These are phyloP conservation scores for Oreochromis aureus DNA, from an alignment of 2,113 vertebrate genomes.

Conservation along the genomic window DNA sequence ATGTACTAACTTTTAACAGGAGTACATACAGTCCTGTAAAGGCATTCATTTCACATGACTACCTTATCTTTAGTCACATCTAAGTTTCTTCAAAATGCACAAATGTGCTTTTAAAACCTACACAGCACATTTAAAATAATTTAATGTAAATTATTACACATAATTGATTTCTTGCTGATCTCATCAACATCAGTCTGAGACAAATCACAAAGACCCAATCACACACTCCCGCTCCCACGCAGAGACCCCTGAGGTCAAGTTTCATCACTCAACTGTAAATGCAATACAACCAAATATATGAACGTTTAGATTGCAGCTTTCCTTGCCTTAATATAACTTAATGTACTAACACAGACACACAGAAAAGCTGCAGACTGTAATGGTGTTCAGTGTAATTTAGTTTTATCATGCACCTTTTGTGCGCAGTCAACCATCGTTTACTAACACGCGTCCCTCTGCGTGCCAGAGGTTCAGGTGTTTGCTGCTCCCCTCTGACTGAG, in stretches of 20 bases:
- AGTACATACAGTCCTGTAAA: not conserved
- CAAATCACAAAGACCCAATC: not conserved
- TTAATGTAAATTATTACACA: not conserved
- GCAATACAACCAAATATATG: not conserved
- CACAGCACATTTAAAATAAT: not conserved
- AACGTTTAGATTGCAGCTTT: not conserved
- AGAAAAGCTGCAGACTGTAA: not conserved
- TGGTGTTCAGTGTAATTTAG: not conserved
- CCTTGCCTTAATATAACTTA: not conserved
- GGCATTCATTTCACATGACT: not conserved
- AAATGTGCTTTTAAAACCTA: not conserved
- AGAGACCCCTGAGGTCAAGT: not conserved
- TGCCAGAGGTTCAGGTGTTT: constrained; percentile 37
- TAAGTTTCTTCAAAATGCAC: not conserved
- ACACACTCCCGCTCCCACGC: not conserved
- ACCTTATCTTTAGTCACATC: not conserved
- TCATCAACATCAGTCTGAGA: not conserved
- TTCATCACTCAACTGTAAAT: not conserved
- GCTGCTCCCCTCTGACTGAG: constrained; percentile 32
- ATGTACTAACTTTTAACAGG: not conserved
- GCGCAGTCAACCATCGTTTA: not conserved
- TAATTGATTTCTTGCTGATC: constrained; percentile 8
- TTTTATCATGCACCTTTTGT: not conserved
- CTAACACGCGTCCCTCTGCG: not conserved
- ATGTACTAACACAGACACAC: not conserved